These are phyloP conservation scores for Plebejus anna DNA, from an alignment of 2,888 invertebrate species.

Conservation along the genomic window DNA sequence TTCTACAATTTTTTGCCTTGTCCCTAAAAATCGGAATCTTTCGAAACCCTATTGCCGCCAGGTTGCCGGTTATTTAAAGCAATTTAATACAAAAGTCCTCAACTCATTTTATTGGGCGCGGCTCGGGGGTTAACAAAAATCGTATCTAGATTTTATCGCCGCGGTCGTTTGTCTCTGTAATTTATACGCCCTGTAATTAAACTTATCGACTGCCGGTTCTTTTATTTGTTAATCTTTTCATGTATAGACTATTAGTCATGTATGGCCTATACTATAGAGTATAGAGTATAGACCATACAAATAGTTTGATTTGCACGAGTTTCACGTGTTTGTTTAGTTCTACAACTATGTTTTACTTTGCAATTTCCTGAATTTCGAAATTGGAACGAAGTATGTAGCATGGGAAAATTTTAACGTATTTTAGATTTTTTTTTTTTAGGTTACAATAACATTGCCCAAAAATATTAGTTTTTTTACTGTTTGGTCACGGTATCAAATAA, in stretches of 20 bases:
- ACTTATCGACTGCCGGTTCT: constrained; percentile 33
- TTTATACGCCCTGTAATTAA: constrained; percentile 37
- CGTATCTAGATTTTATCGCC: constrained; percentile 30
- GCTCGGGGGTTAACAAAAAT: constrained; percentile 30
- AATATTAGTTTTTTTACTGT: background rate
- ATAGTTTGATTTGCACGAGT: background rate
- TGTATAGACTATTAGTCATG: background rate
- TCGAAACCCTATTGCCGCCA: background rate
- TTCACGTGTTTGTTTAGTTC: background rate
- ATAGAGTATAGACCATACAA: background rate
- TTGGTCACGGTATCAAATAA: too few relatives aligned
- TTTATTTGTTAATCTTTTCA: constrained; percentile 25
- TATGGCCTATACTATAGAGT: background rate
- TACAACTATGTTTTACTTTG: background rate
- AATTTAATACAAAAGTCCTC: constrained; percentile 25
- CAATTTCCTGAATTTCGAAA: background rate
- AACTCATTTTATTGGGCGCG: constrained; percentile 34
- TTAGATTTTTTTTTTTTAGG: background rate
- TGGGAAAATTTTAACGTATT: background rate
- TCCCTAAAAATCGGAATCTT: background rate
- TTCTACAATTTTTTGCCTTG: background rate
- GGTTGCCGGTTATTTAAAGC: background rate
- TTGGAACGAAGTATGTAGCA: background rate
- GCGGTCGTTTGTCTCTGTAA: constrained; percentile 37
- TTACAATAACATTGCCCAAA: background rate